Percentiles rank a stretch among this genome's conserved stretches.
phyloP scores from a whole-genome alignment of 2,888 invertebrate species.

The Cheilosia impressa region DNA sequence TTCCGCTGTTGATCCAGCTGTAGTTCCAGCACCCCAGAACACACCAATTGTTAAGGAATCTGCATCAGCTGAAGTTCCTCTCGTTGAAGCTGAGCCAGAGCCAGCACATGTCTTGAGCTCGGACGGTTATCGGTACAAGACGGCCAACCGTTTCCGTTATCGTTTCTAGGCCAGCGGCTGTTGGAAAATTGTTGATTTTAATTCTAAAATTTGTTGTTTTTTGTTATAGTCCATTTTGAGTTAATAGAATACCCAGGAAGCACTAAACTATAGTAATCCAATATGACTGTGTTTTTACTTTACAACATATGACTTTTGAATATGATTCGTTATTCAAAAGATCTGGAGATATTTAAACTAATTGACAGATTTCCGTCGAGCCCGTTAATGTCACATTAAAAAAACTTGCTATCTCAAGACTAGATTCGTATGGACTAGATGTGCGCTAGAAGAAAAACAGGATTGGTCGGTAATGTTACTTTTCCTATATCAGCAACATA shows the following conservation, averaged over 20 bases:
- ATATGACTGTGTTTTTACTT: neutral
- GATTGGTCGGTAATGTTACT: no score
- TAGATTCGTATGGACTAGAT: no score
- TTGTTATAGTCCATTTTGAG: constrained; percentile 51
- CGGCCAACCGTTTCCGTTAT: constrained; percentile 43
- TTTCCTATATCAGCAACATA: no score
- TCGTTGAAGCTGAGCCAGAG: constrained; percentile 33
- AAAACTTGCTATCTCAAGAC: no score
- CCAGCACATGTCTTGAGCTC: constrained; percentile 45
- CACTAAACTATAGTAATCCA: constrained; percentile 21
- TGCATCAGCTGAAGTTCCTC: constrained; percentile 13
- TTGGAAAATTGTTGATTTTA: constrained; percentile 28
- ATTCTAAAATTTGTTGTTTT: constrained; percentile 39
- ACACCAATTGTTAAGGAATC: neutral
- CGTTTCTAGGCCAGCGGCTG: constrained; percentile 17
- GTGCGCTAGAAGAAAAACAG: no score
- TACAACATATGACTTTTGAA: no score
- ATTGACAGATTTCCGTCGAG: no score
- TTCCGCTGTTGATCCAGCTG: neutral
- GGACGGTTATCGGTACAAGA: constrained; percentile 48
- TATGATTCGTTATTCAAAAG: no score
- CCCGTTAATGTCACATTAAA: no score
- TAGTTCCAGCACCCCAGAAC: neutral
- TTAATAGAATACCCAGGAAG: constrained; percentile 14
- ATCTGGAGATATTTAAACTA: no score